A percentile compares a stretch with the other conserved stretches of the same genome.
These are phyloP conservation scores for Anolis sagrei DNA, from an alignment of 2,113 vertebrate species.

Conservation along the genomic window DNA sequence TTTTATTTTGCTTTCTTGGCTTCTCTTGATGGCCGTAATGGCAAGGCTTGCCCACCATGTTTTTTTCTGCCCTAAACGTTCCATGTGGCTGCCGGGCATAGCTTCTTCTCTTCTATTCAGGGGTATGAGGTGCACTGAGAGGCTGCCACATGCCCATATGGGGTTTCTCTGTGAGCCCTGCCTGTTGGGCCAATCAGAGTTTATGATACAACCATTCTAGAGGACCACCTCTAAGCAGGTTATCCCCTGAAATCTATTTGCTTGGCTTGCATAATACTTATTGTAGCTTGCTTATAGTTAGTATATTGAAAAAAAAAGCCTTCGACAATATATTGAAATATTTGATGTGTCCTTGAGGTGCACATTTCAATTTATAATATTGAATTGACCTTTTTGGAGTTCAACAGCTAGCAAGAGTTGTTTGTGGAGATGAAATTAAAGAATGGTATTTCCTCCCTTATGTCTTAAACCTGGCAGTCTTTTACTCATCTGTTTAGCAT, in stretches of 20 bases:
- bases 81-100: too few relatives aligned
- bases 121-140: too few relatives aligned
- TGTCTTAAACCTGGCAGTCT: slow-evolving; percentile 43
- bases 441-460: not conserved
- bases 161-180: too few relatives aligned
- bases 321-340: not conserved
- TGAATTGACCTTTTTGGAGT: slow-evolving; percentile 60
- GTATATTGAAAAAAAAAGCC: too few relatives aligned
- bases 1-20: too few relatives aligned
- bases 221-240: not conserved
- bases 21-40: too few relatives aligned
- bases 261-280: not conserved
- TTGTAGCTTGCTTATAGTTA: not conserved
- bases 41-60: too few relatives aligned
- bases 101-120: too few relatives aligned
- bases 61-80: too few relatives aligned
- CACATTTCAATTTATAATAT: slow-evolving; percentile 61
- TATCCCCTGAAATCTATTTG: not conserved
- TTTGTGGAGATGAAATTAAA: slow-evolving; percentile 9
- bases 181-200: too few relatives aligned
- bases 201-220: not conserved
- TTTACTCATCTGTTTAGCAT: slow-evolving; percentile 48
- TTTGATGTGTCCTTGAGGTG: slow-evolving; percentile 54
- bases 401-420: slow-evolving; percentile 55
- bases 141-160: too few relatives aligned